Evolutionary conservation across 2,797 vertebrate species (phyloP).

Genomic region (Anabas testudineus): DNA sequence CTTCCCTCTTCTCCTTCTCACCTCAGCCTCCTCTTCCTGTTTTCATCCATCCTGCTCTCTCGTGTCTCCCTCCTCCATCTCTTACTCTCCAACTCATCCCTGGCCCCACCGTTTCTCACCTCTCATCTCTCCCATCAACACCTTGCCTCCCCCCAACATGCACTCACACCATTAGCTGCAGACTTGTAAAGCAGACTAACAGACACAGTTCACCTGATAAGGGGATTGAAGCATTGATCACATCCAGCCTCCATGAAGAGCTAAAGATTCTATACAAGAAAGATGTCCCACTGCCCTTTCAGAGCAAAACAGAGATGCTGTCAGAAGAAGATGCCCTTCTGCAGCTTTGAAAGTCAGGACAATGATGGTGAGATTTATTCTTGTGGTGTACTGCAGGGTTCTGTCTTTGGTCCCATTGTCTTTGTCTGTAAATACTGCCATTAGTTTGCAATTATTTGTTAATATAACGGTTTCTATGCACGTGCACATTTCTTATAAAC

Average conservation of each 20-base stretch:
- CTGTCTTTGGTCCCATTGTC: slow-evolving; percentile 4
- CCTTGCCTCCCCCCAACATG: not conserved
- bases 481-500: not conserved
- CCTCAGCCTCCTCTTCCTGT: slow-evolving; percentile 43
- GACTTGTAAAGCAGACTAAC: slow-evolving; percentile 62
- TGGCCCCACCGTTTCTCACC: slow-evolving; percentile 55
- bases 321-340: slow-evolving; percentile 19
- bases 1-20: slow-evolving; percentile 26
- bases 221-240: slow-evolving; percentile 75
- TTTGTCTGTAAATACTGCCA: not conserved
- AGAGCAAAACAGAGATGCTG: slow-evolving; percentile 29
- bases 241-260: slow-evolving; percentile 59
- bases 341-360: slow-evolving; percentile 32
- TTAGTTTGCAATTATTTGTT: not conserved
- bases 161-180: slow-evolving; percentile 52
- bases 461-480: not conserved
- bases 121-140: slow-evolving; percentile 50
- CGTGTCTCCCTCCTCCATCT: slow-evolving; percentile 14
- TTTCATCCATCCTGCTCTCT: slow-evolving; percentile 51
- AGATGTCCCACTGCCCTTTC: slow-evolving; percentile 34
- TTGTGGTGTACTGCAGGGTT: slow-evolving; percentile 18
- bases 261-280: slow-evolving; percentile 41
- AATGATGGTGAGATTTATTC: slow-evolving; percentile 26
- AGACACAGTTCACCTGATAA: slow-evolving; percentile 69
- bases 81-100: slow-evolving; percentile 49